Evolutionary conservation across 1,140 invertebrate genomes (phyloP), one percentile per base, ranked within the genome.

Genomic region (Leptinotarsa lineolata): DNA sequence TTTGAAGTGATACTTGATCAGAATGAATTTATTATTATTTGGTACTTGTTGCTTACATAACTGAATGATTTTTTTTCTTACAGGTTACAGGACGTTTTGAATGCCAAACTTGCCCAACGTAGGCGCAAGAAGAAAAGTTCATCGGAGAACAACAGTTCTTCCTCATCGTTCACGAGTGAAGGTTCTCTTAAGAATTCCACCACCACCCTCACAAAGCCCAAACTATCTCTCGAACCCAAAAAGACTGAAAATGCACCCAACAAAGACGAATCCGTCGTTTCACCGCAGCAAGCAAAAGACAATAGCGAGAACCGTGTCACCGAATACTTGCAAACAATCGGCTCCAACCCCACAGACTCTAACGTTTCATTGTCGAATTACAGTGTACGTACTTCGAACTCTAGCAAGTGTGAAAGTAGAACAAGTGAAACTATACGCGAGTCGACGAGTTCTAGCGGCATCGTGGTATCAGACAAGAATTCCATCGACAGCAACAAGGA

Each of bases 21-120:
- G 8, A 39, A 39, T 39, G 1, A 30, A 0, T 30, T 30, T 11
- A 30, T 8, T 11, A 8, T 39, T 6, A 11, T 39, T 39, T 3
- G 30, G 11, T 39, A 11, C 30, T 39, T 2, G 8, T 39, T 39
- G 30, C 8, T 39, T 39, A 39, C 30, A 11, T 39, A 0, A 39
- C 5, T 39, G 30, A 39, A 39, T 39, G 8, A 11, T 11, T 39
- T 0, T 59, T 16, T 59, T 59, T 6, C 11, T 59, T 20, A 59
- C 82, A 85, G 91, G 39, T 79, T 83, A 18, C 79, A 88, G 81
- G 89, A 90, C 79, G 91, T 92, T 71, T 85, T 87, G 24, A 91
- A 89, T 70, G 92, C 92, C 1, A 91, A 91, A 74, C 83, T 94
- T 20, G 92, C 92, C 46, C 91, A 92, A 82, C 84, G 92, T 30